phyloP scores from a whole-genome alignment of 2,797 vertebrate genomes.

The Myoxocephalus aenaeus region DNA sequence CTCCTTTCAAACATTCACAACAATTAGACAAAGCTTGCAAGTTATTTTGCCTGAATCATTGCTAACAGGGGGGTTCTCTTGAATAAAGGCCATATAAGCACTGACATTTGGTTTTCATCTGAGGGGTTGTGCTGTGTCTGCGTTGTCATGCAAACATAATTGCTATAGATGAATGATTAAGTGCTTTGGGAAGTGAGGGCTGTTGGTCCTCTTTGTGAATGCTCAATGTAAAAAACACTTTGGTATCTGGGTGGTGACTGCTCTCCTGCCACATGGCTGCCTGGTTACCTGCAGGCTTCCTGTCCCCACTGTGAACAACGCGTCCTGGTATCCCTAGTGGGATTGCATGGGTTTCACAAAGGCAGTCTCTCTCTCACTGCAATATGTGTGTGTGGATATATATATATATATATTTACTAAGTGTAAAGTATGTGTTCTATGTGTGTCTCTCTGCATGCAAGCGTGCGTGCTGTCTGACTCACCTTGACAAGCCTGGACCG shows the following conservation, averaged over 20 bases:
- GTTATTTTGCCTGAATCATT: slow-evolving; percentile 32
- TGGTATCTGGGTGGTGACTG: slow-evolving; percentile 69
- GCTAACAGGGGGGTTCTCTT: not conserved
- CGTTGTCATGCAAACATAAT: slow-evolving; percentile 66
- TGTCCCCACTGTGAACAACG: slow-evolving; percentile 55
- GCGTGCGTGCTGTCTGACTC: slow-evolving; percentile 50
- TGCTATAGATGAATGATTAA: slow-evolving; percentile 73
- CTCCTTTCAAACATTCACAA: not conserved
- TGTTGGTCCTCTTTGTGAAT: slow-evolving; percentile 45
- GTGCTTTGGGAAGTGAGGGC: slow-evolving; percentile 49
- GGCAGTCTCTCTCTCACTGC: not conserved
- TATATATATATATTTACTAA: slow-evolving; percentile 11
- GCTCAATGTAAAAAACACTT: slow-evolving; percentile 63
- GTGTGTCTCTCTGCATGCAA: slow-evolving; percentile 18
- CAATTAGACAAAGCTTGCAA: slow-evolving; percentile 12
- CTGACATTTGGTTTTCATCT: slow-evolving; percentile 61
- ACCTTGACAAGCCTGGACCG: slow-evolving; percentile 87
- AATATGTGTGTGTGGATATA: slow-evolving; percentile 5
- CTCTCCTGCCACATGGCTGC: slow-evolving; percentile 76
- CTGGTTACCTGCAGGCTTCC: slow-evolving; percentile 75
- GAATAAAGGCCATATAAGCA: slow-evolving; percentile 43
- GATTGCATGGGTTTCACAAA: slow-evolving; percentile 33
- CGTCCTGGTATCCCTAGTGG: slow-evolving; percentile 52
- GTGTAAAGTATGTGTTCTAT: slow-evolving; percentile 4
- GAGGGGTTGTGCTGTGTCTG: slow-evolving; percentile 34